Evolutionary conservation across 2,113 vertebrate genomes (phyloP).

Genomic region (Ophthalmolycus amberensis): DNA sequence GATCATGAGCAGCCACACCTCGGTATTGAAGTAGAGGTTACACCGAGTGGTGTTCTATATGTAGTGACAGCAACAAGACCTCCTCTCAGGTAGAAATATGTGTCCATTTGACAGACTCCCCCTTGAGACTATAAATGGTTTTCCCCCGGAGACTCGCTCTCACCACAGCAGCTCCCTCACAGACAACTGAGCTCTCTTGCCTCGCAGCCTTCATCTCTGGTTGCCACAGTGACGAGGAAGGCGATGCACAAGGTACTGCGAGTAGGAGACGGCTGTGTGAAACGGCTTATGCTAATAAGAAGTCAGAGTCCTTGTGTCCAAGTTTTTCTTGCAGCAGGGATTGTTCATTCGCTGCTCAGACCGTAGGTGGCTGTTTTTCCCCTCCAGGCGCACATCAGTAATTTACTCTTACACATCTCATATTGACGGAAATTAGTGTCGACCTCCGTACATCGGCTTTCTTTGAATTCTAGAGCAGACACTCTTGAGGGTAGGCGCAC

Average conservation of each 20-base stretch:
- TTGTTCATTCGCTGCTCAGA: conserved; percentile 42
- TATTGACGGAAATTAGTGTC: conserved; percentile 69
- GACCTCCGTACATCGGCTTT: conserved; percentile 33
- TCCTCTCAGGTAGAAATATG: conserved; percentile 32
- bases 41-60: not conserved
- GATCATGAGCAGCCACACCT: not conserved
- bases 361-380: conserved; percentile 47
- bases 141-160: conserved; percentile 8
- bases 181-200: conserved; percentile 24
- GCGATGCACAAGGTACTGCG: conserved; percentile 24
- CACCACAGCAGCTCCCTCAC: conserved; percentile 14
- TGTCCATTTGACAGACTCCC: conserved; percentile 37
- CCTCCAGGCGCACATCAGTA: conserved; percentile 39
- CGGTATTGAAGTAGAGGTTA: not conserved
- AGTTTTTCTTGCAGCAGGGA: conserved; percentile 20
- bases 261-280: conserved; percentile 19
- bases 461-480: conserved; percentile 46
- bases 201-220: conserved; percentile 30
- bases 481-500: conserved; percentile 24
- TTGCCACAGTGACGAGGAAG: conserved; percentile 57
- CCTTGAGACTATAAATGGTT: conserved; percentile 4
- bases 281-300: conserved; percentile 30
- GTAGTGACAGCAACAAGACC: conserved; percentile 7
- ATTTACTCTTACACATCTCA: conserved; percentile 64
- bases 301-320: conserved; percentile 26